Evolutionary conservation across 2,113 vertebrate genomes (phyloP), one percentile per base, ranked within the genome.

Genomic region (Australoheros scitulus): DNA sequence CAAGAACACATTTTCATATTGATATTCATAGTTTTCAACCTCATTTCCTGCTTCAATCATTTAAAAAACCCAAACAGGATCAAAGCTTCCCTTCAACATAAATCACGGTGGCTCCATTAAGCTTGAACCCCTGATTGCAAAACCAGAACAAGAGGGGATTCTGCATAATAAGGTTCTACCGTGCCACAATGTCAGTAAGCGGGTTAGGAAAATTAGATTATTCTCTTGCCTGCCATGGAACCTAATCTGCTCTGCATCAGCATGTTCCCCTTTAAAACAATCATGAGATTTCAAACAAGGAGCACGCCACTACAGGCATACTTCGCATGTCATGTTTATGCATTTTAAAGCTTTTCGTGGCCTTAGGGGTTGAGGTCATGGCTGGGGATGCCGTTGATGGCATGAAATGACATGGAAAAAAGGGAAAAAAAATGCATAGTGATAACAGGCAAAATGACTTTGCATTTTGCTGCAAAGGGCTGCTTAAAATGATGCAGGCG

Each of bases 151-250:
- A 88, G 83, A 86, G 43, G 24, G 81, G 87, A 92, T 91, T 91
- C 61, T 85, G 59, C 90, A 92, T 91, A 88, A 77, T 81, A 88
- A 90, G 68, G 76, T 87, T 87, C 76, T 87, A 83, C 85, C 15
- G 7, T 83, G 38, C 80, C 74, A 84, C 92, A 89, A 89, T 92
- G 90, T 91, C 86, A 87, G 79, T 93, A 92, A 94, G 90, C 74
- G 47, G 87, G 93, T 94, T 93, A 87, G 76, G 82, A 90, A 92
- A 93, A 94, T 94, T 88, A 87, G 90, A 94, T 93, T 93, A 94
- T 84, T 93, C 82, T 87, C 72, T 82, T 55, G 79, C 89, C 81
- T 87, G 87, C 85, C 82, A 72, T 90, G 91, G 87, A 92, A 88
- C 65, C 56, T 90, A 91, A 91, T 92, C 90, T 94, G 82, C 84